Base-by-base conservation (phyloP, 2,797 vertebrate species). In the Phyllotis vaccarum region DNA sequence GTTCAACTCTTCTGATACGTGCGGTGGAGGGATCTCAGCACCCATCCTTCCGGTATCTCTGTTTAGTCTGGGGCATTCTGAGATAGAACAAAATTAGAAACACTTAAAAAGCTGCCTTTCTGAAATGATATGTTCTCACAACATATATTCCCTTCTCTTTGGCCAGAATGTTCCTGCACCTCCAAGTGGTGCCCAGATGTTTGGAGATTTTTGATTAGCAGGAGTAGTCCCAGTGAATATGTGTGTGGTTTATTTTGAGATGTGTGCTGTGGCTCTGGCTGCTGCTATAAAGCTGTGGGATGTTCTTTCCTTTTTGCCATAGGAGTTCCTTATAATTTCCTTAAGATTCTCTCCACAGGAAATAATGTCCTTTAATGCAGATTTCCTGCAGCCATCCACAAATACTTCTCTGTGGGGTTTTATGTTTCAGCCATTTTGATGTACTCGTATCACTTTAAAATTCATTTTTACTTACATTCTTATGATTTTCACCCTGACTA, bases 381-480 rank as follows among this genome's bases (percentile, higher is more conserved):
- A 74, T 92, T 98, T 97, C 95, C 74, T 90, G 80, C 86, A 96
- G 97, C 97, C 95, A 54, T 46, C 68, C 91, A 96, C 91, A 97
- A 97, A 97, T 97, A 98, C 90, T 96, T 86, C 89, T 98, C 95
- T 89, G 90, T 76, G 90, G 97, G 89, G 79, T 96, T 98, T 97
- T 88, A 64, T 46, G 90, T 98, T 98, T 97, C 95, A 97, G 93
- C 92, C 87, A 12, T 90, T 66, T 97, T 83, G 90, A 62, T 95
- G 89, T 95, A 96, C 89, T 95, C 94, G 72, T 96, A 97, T 98
- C 95, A 96, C 93, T 98, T 97, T 95, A 92, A 97, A 97, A 97
- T 97, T 96, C 97, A 97, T 95, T 95, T 97, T 75, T 95, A 95
- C 54, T 93, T 89, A 92, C 6, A 91, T 96, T 97, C 95, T 97